Conservation (phyloP, 2,113 vertebrate species). For the Nipponia nippon region DNA sequence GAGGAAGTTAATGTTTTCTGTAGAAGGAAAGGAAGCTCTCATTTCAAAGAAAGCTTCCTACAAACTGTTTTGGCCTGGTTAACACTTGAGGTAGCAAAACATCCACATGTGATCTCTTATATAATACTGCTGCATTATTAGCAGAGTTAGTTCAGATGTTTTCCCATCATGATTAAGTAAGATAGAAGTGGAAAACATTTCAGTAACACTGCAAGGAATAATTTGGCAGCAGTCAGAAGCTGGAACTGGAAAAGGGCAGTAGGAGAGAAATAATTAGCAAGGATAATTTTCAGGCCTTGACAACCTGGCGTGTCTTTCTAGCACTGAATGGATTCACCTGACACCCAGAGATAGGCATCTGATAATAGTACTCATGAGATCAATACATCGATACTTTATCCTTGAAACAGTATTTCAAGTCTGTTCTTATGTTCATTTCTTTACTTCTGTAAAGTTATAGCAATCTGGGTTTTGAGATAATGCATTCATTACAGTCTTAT, state of each 20-base stretch:
- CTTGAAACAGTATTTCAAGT: slow-evolving; percentile 52
- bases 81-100: not conserved
- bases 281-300: slow-evolving; percentile 19
- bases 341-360: slow-evolving; percentile 33
- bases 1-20: not conserved
- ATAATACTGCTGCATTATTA: not conserved
- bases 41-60: not conserved
- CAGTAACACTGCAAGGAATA: not conserved
- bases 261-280: slow-evolving; percentile 42
- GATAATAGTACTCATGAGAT: slow-evolving; percentile 52
- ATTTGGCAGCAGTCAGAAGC: not conserved
- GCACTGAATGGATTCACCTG: slow-evolving; percentile 22
- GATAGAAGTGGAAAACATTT: not conserved
- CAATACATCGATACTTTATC: slow-evolving; percentile 47
- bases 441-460: slow-evolving; percentile 22
- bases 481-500: slow-evolving; percentile 10
- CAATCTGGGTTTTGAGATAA: slow-evolving; percentile 41
- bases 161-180: not conserved
- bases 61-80: not conserved
- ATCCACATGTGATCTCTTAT: not conserved
- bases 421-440: slow-evolving; percentile 25
- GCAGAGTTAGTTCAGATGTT: not conserved
- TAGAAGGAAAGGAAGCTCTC: not conserved
- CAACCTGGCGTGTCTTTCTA: not conserved
- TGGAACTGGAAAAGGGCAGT: not conserved